Conservation (phyloP, 2,113 vertebrate species). For the Otus sunia region DNA sequence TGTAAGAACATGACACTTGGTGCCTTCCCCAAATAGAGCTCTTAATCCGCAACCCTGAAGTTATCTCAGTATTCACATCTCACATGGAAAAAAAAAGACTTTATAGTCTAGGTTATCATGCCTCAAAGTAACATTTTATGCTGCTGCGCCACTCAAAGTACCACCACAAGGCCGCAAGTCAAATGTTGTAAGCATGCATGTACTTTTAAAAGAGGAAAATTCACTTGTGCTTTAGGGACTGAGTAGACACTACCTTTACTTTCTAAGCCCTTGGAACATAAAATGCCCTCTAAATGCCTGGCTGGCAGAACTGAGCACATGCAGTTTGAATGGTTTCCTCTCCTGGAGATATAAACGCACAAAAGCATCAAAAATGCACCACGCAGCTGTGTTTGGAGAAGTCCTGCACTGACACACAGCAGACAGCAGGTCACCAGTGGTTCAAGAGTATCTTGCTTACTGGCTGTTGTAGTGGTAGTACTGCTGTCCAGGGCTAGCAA, state of each 20-base stretch:
- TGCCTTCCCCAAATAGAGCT: neutral
- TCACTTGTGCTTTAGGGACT: neutral
- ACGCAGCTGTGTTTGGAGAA: neutral
- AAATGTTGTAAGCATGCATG: neutral
- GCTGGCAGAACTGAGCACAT: neutral
- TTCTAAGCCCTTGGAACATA: neutral
- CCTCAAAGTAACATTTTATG: neutral
- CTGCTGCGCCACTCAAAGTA: neutral
- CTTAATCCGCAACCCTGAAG: neutral
- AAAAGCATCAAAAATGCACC: neutral
- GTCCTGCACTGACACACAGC: neutral
- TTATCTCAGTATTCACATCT: neutral
- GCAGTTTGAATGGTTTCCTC: neutral
- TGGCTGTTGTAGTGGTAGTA: neutral
- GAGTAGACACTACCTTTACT: neutral
- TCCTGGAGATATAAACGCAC: neutral
- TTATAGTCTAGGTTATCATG: neutral
- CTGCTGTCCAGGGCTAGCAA: neutral
- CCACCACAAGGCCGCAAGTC: neutral
- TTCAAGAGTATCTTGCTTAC: neutral
- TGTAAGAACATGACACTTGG: neutral
- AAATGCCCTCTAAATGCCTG: neutral
- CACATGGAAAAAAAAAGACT: neutral
- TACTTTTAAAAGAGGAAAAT: neutral
- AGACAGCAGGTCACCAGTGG: neutral